phyloP scores from a whole-genome alignment of 1,140 invertebrate genomes.

The Plodia interpunctella region DNA sequence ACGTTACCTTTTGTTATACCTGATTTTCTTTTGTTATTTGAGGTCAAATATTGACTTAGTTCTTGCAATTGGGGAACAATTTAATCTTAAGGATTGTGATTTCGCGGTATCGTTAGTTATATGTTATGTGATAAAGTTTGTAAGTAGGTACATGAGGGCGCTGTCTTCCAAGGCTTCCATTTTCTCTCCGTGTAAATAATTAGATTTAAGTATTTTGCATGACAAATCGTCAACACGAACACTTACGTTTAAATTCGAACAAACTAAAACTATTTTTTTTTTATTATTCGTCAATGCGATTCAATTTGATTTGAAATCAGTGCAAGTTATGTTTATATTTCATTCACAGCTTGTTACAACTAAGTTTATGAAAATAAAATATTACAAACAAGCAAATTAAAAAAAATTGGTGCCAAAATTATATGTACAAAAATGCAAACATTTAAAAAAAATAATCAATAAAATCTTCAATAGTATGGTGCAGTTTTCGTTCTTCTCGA shows the following conservation, averaged over 20 bases:
- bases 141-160: constrained; percentile 56
- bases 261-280: constrained; percentile 29
- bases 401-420: neutral
- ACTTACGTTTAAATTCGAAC: constrained; percentile 54
- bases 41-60: constrained; percentile 51
- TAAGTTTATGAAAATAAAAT: no score
- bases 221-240: constrained; percentile 47
- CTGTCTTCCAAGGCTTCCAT: constrained; percentile 71
- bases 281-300: neutral
- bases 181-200: constrained; percentile 52
- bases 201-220: constrained; percentile 54
- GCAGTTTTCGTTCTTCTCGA: no score
- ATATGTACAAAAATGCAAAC: neutral
- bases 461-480: neutral
- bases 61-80: constrained; percentile 68
- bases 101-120: constrained; percentile 59
- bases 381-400: neutral
- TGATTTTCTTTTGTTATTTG: constrained; percentile 61
- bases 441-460: neutral
- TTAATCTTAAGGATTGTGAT: constrained; percentile 71
- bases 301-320: constrained; percentile 47
- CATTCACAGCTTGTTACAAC: constrained; percentile 8
- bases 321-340: constrained; percentile 29
- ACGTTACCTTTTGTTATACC: constrained; percentile 71
- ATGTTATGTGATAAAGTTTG: constrained; percentile 68